Evolutionary conservation across 2,113 vertebrate species (phyloP).

Genomic region (Hypocryptadius cinnamomeus): DNA sequence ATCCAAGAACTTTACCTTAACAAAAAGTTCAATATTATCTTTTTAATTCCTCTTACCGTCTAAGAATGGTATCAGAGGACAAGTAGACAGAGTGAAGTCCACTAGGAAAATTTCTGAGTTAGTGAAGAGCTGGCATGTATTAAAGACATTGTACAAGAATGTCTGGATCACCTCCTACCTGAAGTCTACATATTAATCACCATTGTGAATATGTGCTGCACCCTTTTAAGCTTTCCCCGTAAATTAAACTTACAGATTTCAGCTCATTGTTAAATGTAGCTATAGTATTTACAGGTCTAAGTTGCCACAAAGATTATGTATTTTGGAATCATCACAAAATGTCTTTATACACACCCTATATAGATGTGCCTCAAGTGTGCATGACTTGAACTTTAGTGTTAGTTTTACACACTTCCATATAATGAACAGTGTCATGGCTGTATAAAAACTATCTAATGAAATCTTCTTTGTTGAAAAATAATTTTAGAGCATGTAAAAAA

Average conservation of each 20-base stretch:
- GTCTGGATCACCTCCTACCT: neutral
- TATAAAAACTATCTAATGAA: neutral
- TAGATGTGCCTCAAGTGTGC: neutral
- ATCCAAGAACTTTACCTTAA: neutral
- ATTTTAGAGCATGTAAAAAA: constrained; percentile 4
- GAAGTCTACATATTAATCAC: neutral
- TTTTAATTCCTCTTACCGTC: neutral
- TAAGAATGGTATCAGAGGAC: neutral
- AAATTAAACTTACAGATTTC: neutral
- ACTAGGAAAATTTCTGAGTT: neutral
- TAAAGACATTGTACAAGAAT: neutral
- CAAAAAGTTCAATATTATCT: neutral
- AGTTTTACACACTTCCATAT: neutral
- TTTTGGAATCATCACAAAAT: neutral
- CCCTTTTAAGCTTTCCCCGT: neutral
- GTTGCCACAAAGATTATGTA: neutral
- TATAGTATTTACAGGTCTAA: neutral
- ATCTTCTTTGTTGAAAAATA: neutral
- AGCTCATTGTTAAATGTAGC: neutral
- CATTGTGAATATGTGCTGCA: neutral
- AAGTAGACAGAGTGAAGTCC: neutral
- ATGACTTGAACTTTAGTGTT: neutral
- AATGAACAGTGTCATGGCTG: neutral
- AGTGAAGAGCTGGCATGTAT: neutral
- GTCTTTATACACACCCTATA: neutral